Base-by-base conservation (phyloP, 2,113 vertebrate species). In the Antidorcas marsupialis region DNA sequence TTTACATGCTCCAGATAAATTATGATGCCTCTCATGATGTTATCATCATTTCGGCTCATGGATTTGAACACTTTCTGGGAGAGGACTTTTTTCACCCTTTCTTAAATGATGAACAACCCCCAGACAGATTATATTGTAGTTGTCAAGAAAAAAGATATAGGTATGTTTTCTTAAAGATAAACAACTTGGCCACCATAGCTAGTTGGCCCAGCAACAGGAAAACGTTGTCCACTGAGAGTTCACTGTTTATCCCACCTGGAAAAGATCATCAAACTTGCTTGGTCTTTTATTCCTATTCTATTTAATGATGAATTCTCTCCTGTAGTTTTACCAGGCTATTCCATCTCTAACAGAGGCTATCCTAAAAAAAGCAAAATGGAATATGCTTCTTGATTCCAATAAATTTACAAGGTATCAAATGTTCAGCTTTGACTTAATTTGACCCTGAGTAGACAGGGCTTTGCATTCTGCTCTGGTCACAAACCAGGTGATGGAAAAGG, bases 91-190 rank as follows among this genome's bases (percentile, higher is more conserved):
- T 97, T 94, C 91, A 95, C 89, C 89, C 95, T 97, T 98, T 98
- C 96, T 97, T 91, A 97, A 97, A 98, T 98, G 98, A 98, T 98
- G 95, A 98, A 98, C 98, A 98, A 83, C 98, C 85, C 96, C 95
- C 95, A 97, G 98, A 96, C 97, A 98, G 97, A 98, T 98, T 98
- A 97, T 98, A 98, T 96, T 98, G 98, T 97, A 97, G 87, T 94
- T 98, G 98, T 98, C 98, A 98, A 98, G 97, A 88, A 90, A 97
- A 97, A 96, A 98, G 98, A 98, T 98, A 97, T 96, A 97, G 97
- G 96, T 90, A 84, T 95, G 89, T 98, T 98, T 98, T 97, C 97
- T 97, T 96, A 97, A 97, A 97, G 98, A 98, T 94, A 98, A 98
- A 98, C 95, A 98, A 89, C 78, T 90, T 78, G 67, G 87, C 87